A percentile compares a stretch with the other conserved stretches of the same genome.
Conservation (phyloP, 64 coral and sea anemone genomes). For the Trachythela sp. region DNA sequence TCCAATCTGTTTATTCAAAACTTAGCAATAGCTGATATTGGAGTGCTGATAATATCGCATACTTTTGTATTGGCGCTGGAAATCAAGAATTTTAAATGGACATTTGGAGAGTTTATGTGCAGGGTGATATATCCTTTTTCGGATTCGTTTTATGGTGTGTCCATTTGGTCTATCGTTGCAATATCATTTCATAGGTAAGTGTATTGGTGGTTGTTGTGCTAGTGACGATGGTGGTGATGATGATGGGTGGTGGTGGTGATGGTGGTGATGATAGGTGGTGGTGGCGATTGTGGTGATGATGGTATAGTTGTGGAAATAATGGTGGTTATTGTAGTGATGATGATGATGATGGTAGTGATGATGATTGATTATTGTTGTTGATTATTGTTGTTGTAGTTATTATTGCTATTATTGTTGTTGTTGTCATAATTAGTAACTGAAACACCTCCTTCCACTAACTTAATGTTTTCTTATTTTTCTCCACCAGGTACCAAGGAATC, state of each 20-base stretch:
- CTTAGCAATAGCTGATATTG: background rate
- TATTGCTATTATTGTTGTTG: too few species aligned
- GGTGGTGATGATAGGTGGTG: background rate
- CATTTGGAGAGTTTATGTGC: background rate
- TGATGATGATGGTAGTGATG: too few species aligned
- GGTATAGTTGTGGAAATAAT: too few species aligned
- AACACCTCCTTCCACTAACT: background rate
- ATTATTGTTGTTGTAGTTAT: too few species aligned
- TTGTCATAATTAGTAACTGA: background rate
- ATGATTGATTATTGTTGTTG: too few species aligned
- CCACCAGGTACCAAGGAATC: constrained; percentile 44
- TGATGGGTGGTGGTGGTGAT: background rate
- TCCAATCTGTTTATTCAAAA: background rate
- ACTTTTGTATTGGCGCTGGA: background rate
- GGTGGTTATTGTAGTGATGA: too few species aligned
- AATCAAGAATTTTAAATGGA: background rate
- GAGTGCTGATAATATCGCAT: background rate
- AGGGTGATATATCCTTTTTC: background rate
- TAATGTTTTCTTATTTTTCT: background rate
- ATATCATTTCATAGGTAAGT: background rate
- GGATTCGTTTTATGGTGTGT: background rate
- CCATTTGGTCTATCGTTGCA: background rate
- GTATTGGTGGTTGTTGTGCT: background rate
- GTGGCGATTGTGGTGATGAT: too few species aligned
- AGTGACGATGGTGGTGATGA: background rate